Percentiles rank a stretch among this genome's conserved stretches.
Conservation (phyloP, 2,113 vertebrate species). For the Dasypus novemcinctus region DNA sequence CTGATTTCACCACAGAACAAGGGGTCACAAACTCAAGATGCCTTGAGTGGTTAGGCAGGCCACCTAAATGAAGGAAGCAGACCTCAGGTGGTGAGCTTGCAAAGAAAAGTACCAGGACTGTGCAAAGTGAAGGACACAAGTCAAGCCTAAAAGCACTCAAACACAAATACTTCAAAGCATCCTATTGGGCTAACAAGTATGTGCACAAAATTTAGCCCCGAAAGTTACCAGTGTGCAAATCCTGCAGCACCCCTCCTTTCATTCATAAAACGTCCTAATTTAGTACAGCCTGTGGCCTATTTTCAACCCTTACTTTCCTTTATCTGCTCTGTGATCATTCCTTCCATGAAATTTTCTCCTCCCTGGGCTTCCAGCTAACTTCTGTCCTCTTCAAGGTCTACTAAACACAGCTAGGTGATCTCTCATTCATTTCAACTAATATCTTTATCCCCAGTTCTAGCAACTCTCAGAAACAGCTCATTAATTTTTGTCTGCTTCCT, state of each 20-base stretch:
- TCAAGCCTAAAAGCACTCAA: slow-evolving; percentile 9
- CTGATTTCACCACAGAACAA: not conserved
- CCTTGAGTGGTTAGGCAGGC: not conserved
- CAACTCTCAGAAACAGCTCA: slow-evolving; percentile 13
- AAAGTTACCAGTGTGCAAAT: not conserved
- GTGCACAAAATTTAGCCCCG: not conserved
- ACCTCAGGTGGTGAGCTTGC: not conserved
- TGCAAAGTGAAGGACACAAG: not conserved
- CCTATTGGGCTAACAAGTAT: not conserved
- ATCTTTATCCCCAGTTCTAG: slow-evolving; percentile 6
- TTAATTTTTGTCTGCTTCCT: not conserved
- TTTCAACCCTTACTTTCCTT: slow-evolving; percentile 32
- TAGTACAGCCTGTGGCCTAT: not conserved
- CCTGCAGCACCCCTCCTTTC: not conserved
- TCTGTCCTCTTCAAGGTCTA: not conserved
- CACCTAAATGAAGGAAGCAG: not conserved
- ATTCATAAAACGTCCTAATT: slow-evolving; percentile 31
- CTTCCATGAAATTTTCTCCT: not conserved
- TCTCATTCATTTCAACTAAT: not conserved
- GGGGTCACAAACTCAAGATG: not conserved
- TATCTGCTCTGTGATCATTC: not conserved
- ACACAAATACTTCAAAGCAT: slow-evolving; percentile 16
- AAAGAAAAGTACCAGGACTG: not conserved
- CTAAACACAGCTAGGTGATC: not conserved
- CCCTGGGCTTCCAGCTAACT: not conserved